Evolutionary conservation across 2,797 vertebrate genomes (phyloP), one percentile per base, ranked within the genome.

Genomic region (Chaetodon trifasciatus): DNA sequence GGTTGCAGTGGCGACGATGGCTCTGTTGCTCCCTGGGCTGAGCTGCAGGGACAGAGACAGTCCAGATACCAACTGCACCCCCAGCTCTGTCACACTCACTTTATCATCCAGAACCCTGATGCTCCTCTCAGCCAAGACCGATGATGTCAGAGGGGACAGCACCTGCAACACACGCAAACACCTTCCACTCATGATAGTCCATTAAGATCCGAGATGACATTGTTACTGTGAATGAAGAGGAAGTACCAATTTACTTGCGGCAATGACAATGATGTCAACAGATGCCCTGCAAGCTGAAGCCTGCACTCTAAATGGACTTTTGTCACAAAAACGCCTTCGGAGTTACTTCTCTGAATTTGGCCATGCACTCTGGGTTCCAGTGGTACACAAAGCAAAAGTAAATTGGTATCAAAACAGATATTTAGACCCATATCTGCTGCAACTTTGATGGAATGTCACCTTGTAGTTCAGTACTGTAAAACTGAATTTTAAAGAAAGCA

Each of bases 81-180:
- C 96, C 3, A 98, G 93, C 93, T 97, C 96, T 0, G 96, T 97
- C 88, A 98, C 95, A 17, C 96, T 96, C 92, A 98, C 97, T 92
- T 97, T 98, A 82, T 98, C 97, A 0, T 98, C 97, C 83, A 97
- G 84, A 68, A 98, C 97, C 0, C 94, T 95, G 92, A 98, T 90
- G 32, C 93, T 96, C 93, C 94, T 96, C 90, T 98, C 97, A 0
- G 96, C 97, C 91, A 98, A 77, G 90, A 97, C 96, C 7, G 94
- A 91, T 0, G 96, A 96, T 0, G 96, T 97, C 82, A 98, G 92
- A 0, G 97, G 97, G 24, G 97, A 98, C 84, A 98, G 81, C 72
- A 98, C 96, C 97, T 98, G 95, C 10, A 80, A 85, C 42, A 83
- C 75, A 86, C 19, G 63, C 57, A 71, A 58, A 63, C 42, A 32